A percentile compares a stretch with the other conserved stretches of the same genome.
These are phyloP conservation scores for Agrypnus murinus DNA, from an alignment of 2,888 invertebrate species.

Conservation along the genomic window DNA sequence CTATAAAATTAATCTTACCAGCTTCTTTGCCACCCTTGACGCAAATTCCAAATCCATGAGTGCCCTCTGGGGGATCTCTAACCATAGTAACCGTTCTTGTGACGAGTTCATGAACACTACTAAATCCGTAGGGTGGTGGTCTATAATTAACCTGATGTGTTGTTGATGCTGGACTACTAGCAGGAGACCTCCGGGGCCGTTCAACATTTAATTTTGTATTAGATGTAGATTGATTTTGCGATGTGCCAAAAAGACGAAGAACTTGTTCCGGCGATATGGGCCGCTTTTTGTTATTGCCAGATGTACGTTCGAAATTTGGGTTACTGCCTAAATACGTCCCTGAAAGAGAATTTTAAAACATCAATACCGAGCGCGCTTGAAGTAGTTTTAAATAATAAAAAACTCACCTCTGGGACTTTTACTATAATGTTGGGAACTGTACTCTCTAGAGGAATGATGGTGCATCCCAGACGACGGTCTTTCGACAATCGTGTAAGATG, in stretches of 20 bases:
- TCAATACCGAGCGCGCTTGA: too few species aligned
- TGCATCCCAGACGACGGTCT: constrained; percentile 80
- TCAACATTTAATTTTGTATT: constrained; percentile 62
- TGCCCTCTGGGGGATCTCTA: constrained; percentile 85
- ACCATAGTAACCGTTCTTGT: constrained; percentile 91
- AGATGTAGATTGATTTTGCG: constrained; percentile 59
- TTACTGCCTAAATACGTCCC: constrained; percentile 83
- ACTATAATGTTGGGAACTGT: constrained; percentile 68
- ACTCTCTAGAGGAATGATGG: constrained; percentile 72
- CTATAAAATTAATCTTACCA: constrained; percentile 73
- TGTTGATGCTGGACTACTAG: constrained; percentile 86
- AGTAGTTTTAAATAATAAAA: too few species aligned
- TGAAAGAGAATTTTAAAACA: constrained; percentile 62
- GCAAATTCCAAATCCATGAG: constrained; percentile 92
- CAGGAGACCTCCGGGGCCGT: constrained; percentile 75
- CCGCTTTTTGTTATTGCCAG: constrained; percentile 80
- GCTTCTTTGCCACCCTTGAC: constrained; percentile 94
- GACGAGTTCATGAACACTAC: constrained; percentile 82
- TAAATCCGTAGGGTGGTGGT: constrained; percentile 69
- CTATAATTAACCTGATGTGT: constrained; percentile 79
- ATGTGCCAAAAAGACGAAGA: constrained; percentile 66
- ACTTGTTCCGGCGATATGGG: constrained; percentile 90
- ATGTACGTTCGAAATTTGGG: constrained; percentile 73
- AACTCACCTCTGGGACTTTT: constrained; percentile 66
- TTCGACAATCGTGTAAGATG: constrained; percentile 92